Base-by-base conservation (phyloP, 2,797 vertebrate species). In the Sciurus vulgaris region DNA sequence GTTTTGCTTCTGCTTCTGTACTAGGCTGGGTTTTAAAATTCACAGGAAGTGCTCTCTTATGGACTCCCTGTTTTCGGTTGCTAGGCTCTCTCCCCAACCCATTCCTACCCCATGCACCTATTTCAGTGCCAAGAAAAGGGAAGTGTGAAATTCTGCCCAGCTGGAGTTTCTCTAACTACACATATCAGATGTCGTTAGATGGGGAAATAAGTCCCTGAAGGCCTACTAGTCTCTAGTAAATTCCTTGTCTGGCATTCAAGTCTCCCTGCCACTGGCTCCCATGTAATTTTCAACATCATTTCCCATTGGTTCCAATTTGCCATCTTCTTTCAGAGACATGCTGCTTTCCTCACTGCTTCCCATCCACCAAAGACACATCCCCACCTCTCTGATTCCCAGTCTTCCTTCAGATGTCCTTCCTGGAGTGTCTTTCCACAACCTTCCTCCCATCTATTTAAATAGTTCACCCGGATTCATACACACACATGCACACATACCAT, bases 131-230 rank as follows among this genome's bases (percentile, higher is more conserved):
- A 95, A 97, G 90, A 91, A 95, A 93, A 91, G 74, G 65, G 84
- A 92, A 92, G 73, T 92, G 92, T 96, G 95, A 97, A 96, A 96
- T 94, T 95, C 89, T 88, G 74, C 87, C 78, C 96, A 95, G 96
- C 91, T 95, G 94, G 95, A 91, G 91, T 96, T 96, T 94, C 93
- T 95, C 93, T 96, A 78, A 96, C 94, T 87, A 85, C 79, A 92
- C 38, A 24, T 93, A 97, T 97, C 95, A 94, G 93, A 96, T 96
- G 73, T 96, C 86, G 63, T 94, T 90, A 95, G 96, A 95, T 94
- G 86, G 94, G 69, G 81, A 96, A 97, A 81, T 83, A 79, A 95
- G 91, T 86, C 96, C 93, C 54, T 24, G 28, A 91, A 72, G 97
- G 38, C 51, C 91, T 83, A 87, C 84, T 92, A 96, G 86, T 97